Evolutionary conservation across 2,113 vertebrate species (phyloP), one percentile per base, ranked within the genome.

Genomic region (Steatornis caripensis): DNA sequence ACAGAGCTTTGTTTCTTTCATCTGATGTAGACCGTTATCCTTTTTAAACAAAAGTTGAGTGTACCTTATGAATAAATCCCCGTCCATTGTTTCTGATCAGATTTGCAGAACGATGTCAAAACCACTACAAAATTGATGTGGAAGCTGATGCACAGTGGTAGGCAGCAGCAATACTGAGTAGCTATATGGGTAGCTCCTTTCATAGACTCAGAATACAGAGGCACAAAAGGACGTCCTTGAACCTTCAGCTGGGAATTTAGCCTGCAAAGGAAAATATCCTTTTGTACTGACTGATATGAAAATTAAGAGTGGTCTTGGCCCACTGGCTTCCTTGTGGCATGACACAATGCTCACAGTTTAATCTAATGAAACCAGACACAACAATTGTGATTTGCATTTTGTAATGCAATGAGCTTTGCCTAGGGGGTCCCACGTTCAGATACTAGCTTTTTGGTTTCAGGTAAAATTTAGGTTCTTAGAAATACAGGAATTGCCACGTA

Each of bases 341-440:
- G 12, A 10, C 21, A 45, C 37, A 81, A 27, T n/a, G 29, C 27
- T 57, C 43, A 36, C 15, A 51, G 19, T 9, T 48, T 66, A 84
- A 65, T 49, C 66, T 77, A 36, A 36, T 30, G 26, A 94, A 95
- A 89, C 21, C 53, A 69, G 53, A n/a, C 32, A 29, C 18, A 51
- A 4, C 30, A 37, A 76, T n/a, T 20, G 13, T 46, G 60, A 45
- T 83, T 87, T 54, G 37, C 20, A 15, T 93, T 84, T 89, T 58
- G 14, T 69, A 54, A 46, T 29, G 23, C 41, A 55, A 13, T 23
- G 18, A 70, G n/a, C 46, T 84, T 94, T 94, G 68, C 26, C 46
- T 18, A 9, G 17, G 30, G 15, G 4, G 69, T 24, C 18, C 26
- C 72, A 60, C 30, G 21, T 43, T 89, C 3, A 0, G 0, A 36